Evolutionary conservation across 1,140 invertebrate species (phyloP), one percentile per base, ranked within the genome.

Genomic region (Sarcophaga bullata): DNA sequence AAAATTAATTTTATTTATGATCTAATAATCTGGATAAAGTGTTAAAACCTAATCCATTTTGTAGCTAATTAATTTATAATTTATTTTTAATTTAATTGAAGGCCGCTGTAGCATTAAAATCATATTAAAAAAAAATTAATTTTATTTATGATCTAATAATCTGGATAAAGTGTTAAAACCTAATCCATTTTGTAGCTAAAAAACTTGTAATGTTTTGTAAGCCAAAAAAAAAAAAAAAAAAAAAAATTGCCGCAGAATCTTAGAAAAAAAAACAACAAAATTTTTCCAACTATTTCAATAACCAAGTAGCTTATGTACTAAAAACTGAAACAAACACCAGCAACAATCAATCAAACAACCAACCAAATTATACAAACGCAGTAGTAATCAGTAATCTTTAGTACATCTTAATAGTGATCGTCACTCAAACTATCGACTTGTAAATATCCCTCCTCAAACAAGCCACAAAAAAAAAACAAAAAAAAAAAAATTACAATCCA

Each of bases 381-480:
- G 75, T 83, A 82, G 83, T 85, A 73, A 68, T 81, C 80, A 50
- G 78, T 81, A 83, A 73, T 85, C 81, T 17, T 37, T 15, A 49
- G 75, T 78, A 49, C 75, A 78, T 78, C 75, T 78, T 25, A 19
- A 78, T 50, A 78, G n/a, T 50, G 75, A 76, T 76, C 73, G 73
- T 49, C 73, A 62, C 58, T 17, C 62, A 82, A 75, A 49, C 49
- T 58, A 5, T 58, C 81, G 25, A 82, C 81, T n/a, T 82, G 68
- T 82, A 75, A 81, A 81, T 81, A 81, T 81, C 73, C 58, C 52
- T 25, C 15, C 73, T 73, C 73, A 47, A 25, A 78, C 25, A 52
- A 75, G 10, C 10, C 1, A 13, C 13, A 75, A 47, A 25, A 75
- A 78, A n/a, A 8, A 78, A 25, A 50, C 48, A 78, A 78, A 78